A percentile compares a stretch with the other conserved stretches of the same genome.
Evolutionary conservation across 2,888 invertebrate genomes (phyloP).

Genomic region (Teinopalpus imperialis): DNA sequence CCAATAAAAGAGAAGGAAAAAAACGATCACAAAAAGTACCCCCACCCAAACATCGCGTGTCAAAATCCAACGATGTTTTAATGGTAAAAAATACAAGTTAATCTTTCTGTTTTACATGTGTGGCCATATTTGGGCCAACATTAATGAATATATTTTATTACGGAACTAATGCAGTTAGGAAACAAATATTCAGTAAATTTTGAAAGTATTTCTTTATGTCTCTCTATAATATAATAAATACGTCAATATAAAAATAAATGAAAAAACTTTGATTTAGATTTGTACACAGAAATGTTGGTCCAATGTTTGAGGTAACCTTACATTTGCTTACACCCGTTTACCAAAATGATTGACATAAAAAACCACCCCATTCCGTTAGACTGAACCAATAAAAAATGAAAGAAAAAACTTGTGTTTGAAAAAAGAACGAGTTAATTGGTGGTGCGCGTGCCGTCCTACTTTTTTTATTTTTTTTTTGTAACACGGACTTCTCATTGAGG

Average conservation of each 20-base stretch:
- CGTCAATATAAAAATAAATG: too few relatives aligned
- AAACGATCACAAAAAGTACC: conserved; percentile 40
- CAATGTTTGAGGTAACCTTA: conserved; percentile 35
- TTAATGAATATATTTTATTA: too few relatives aligned
- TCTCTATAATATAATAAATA: too few relatives aligned
- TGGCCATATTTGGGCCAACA: too few relatives aligned
- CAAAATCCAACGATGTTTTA: conserved; percentile 58
- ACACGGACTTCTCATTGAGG: conserved; percentile 40
- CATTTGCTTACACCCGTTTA: conserved; percentile 44
- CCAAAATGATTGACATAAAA: conserved; percentile 52
- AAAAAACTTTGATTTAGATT: too few relatives aligned
- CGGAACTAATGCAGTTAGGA: too few relatives aligned
- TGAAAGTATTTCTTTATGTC: too few relatives aligned
- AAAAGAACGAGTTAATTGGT: conserved; percentile 73
- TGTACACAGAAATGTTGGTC: too few relatives aligned
- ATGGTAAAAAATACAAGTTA: conserved; percentile 55
- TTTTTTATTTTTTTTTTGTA: conserved; percentile 48
- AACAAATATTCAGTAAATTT: too few relatives aligned
- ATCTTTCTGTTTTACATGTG: conserved; percentile 38
- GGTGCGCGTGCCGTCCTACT: conserved; percentile 69
- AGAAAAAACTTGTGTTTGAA: conserved; percentile 52
- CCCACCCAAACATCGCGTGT: conserved; percentile 65
- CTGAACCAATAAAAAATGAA: conserved; percentile 67
- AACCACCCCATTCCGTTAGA: conserved; percentile 61
- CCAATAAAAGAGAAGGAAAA: conserved; percentile 36